Percentiles rank a stretch among this genome's conserved stretches.
Evolutionary conservation across 2,797 vertebrate species (phyloP).

Genomic region (Anniella stebbinsi): DNA sequence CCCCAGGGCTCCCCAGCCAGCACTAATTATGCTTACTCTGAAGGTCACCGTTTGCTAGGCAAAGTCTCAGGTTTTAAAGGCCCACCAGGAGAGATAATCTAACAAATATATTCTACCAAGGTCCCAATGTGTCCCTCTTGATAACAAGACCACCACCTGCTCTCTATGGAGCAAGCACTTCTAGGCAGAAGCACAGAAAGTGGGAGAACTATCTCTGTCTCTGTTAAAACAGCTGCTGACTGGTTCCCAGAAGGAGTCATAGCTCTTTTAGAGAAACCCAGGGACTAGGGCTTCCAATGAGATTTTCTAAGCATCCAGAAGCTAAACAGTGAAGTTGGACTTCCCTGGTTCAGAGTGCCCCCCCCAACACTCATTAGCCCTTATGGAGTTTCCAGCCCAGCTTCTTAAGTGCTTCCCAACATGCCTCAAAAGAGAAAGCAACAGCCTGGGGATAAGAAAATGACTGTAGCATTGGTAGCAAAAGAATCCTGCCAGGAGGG

Average conservation of each 20-base stretch:
- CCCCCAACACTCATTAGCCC: not conserved
- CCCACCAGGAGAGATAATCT: not conserved
- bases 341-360: not conserved
- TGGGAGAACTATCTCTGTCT: not conserved
- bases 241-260: not conserved
- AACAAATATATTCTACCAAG: not conserved
- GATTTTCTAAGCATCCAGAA: conserved; percentile 27
- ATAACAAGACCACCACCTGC: not conserved
- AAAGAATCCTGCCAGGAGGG: not conserved
- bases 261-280: not conserved
- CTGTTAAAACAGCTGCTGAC: not conserved
- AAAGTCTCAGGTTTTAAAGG: not conserved
- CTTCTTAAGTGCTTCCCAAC: not conserved
- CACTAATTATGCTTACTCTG: not conserved
- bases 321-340: conserved; percentile 19
- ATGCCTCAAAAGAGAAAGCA: not conserved
- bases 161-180: not conserved
- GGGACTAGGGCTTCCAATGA: not conserved
- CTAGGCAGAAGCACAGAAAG: not conserved
- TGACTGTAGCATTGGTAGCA: conserved; percentile 7
- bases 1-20: not conserved
- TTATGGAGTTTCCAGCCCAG: not conserved
- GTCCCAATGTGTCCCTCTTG: not conserved
- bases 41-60: not conserved
- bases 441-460: not conserved